phyloP scores from a whole-genome alignment of 2,113 vertebrate genomes.

The Lanius collurio region DNA sequence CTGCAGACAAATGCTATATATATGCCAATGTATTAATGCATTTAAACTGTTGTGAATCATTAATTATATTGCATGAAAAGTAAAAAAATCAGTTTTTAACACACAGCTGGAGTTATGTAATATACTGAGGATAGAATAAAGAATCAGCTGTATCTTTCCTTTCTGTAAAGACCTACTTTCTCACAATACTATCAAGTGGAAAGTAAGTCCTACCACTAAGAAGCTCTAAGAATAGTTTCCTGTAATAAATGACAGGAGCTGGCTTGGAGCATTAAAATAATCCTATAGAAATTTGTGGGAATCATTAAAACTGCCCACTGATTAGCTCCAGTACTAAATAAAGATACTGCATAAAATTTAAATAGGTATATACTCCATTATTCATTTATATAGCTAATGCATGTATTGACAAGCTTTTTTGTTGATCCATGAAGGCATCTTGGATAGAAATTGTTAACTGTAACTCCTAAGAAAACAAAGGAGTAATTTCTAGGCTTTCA shows the following conservation, averaged over 20 bases:
- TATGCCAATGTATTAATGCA: neutral
- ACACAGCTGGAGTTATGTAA: neutral
- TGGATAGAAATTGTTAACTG: neutral
- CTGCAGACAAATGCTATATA: neutral
- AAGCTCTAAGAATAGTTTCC: neutral
- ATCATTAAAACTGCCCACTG: conserved; percentile 9
- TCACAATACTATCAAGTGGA: conserved; percentile 1
- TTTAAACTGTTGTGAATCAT: neutral
- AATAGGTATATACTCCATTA: neutral
- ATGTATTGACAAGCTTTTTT: neutral
- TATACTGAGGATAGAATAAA: neutral
- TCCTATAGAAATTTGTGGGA: neutral
- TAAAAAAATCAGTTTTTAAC: neutral
- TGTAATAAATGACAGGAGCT: neutral
- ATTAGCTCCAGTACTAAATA: neutral
- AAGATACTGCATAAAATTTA: neutral
- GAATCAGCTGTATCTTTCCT: neutral
- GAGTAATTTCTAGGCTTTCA: neutral
- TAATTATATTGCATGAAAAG: neutral
- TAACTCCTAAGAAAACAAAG: neutral
- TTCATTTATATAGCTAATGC: neutral
- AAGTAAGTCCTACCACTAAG: neutral
- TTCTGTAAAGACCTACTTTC: neutral
- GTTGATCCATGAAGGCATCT: neutral
- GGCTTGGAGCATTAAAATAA: neutral